A percentile compares a stretch with the other conserved stretches of the same genome.
These are phyloP conservation scores for Aphyosemion australe DNA, from an alignment of 2,113 vertebrate genomes.

Conservation along the genomic window DNA sequence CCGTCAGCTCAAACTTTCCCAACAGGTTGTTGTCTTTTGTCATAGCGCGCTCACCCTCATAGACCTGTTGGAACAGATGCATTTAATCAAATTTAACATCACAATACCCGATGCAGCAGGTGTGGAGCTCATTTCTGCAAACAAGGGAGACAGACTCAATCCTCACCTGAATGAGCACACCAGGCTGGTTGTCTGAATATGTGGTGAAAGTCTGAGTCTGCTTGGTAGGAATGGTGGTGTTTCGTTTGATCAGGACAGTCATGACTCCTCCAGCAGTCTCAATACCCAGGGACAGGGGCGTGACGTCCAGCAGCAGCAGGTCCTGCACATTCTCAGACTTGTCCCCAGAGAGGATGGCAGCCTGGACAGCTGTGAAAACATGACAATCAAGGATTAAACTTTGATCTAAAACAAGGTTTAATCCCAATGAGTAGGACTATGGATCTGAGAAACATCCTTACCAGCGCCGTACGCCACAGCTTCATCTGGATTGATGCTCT, in stretches of 20 bases:
- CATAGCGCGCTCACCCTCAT: conserved; percentile 82
- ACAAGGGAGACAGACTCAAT: neutral
- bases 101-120: too few species aligned
- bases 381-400: neutral
- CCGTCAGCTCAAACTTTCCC: conserved; percentile 82
- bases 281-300: conserved; percentile 81
- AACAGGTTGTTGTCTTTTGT: conserved; percentile 85
- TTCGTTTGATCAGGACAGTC: conserved; percentile 83
- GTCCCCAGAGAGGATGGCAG: conserved; percentile 82
- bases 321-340: conserved; percentile 83
- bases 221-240: conserved; percentile 84
- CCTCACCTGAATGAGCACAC: conserved; percentile 79
- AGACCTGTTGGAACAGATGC: conserved; percentile 62
- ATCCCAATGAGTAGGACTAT: neutral
- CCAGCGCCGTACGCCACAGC: conserved; percentile 81
- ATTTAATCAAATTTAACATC: too few species aligned
- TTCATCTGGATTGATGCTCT: conserved; percentile 80
- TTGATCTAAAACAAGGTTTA: neutral
- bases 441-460: conserved; percentile 14
- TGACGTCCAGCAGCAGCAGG: conserved; percentile 81
- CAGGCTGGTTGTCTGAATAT: conserved; percentile 82
- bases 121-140: too few species aligned
- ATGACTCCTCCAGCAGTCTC: conserved; percentile 84
- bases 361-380: conserved; percentile 74
- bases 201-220: conserved; percentile 84